phyloP scores from a whole-genome alignment of 1,140 invertebrate species.

The Rhagoletis zephyria region DNA sequence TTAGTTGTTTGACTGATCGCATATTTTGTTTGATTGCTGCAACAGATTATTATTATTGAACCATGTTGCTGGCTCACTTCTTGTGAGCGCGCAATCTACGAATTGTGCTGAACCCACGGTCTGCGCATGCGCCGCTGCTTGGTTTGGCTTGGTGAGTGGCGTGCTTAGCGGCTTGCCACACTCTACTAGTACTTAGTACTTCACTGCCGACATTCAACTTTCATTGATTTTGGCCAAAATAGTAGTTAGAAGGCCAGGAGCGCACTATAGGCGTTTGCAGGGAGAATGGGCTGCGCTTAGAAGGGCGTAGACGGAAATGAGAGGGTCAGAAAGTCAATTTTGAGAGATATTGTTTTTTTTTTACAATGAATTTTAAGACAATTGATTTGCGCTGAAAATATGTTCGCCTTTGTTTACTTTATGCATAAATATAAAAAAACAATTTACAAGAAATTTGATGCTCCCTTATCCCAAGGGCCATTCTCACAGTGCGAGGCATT shows the following conservation, averaged over 20 bases:
- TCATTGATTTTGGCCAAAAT: constrained; percentile 15
- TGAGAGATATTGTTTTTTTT: too few species aligned
- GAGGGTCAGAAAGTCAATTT: too few species aligned
- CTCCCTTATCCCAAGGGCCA: too few species aligned
- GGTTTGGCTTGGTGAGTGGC: too few species aligned
- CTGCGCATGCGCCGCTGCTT: constrained; percentile 16
- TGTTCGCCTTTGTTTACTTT: too few species aligned
- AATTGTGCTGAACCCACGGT: constrained; percentile 18
- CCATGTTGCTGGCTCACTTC: constrained; percentile 13
- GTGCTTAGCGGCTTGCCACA: constrained; percentile 15
- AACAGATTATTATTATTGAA: constrained; percentile 70
- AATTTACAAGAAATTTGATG: too few species aligned
- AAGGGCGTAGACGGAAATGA: background rate
- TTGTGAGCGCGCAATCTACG: background rate
- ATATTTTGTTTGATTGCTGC: constrained; percentile 73
- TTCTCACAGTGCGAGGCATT: too few species aligned
- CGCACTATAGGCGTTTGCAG: background rate
- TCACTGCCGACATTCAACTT: constrained; percentile 27
- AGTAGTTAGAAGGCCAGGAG: constrained; percentile 44
- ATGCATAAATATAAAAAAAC: too few species aligned
- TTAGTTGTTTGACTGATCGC: constrained; percentile 67
- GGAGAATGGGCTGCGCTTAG: background rate
- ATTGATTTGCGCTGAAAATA: too few species aligned
- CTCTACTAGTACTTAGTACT: background rate
- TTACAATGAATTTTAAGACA: too few species aligned